Evolutionary conservation across 2,797 vertebrate genomes (phyloP).

Genomic region (Catharus ustulatus): DNA sequence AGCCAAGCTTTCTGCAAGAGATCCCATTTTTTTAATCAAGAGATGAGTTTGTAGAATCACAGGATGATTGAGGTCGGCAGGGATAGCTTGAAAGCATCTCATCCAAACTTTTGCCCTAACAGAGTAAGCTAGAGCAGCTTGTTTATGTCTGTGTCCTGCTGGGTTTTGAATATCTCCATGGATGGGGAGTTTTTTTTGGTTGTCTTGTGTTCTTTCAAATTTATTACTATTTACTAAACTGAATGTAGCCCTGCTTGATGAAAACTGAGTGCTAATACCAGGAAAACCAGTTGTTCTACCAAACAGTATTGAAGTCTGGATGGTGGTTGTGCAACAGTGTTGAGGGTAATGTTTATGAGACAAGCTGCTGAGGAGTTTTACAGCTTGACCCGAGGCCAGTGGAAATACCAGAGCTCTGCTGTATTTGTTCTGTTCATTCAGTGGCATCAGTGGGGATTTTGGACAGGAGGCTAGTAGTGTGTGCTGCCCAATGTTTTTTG

Average conservation of each 20-base stretch:
- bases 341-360: background rate
- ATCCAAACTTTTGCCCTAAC: background rate
- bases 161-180: background rate
- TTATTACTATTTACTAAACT: background rate
- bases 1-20: background rate
- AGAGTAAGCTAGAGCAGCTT: background rate
- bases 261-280: background rate
- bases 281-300: background rate
- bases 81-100: background rate
- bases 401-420: background rate
- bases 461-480: background rate
- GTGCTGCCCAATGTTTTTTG: background rate
- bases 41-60: background rate
- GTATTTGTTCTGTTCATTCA: background rate
- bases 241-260: background rate
- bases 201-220: slow-evolving; percentile 1
- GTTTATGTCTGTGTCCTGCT: background rate
- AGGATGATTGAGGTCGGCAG: background rate
- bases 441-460: background rate
- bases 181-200: background rate
- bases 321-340: background rate
- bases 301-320: background rate
- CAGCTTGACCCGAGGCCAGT: background rate
- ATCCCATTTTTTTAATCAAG: background rate
- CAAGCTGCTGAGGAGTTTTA: background rate